A percentile compares a stretch with the other conserved stretches of the same genome.
These are phyloP conservation scores for Micrastur ruficollis DNA, from an alignment of 2,797 vertebrate species.

Conservation along the genomic window DNA sequence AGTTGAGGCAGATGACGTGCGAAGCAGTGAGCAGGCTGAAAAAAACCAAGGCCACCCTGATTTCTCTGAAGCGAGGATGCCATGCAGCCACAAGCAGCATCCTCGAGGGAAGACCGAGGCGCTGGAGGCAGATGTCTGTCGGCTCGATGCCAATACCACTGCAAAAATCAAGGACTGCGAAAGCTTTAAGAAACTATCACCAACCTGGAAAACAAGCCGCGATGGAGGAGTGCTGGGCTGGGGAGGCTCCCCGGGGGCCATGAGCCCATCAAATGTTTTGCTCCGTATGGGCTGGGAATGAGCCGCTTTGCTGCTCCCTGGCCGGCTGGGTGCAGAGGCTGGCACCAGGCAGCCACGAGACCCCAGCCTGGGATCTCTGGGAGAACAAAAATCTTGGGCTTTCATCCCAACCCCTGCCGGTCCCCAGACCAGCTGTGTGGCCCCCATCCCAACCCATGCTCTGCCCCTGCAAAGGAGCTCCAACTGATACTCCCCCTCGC, in stretches of 20 bases:
- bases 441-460: background rate
- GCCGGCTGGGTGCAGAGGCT: rapidly evolving
- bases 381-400: background rate
- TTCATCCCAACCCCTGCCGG: background rate
- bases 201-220: slow-evolving; percentile 28
- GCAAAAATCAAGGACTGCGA: background rate
- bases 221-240: background rate
- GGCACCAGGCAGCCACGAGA: rapidly evolving
- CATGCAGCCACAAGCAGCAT: background rate
- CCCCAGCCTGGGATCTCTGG: background rate
- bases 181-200: background rate
- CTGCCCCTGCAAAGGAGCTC: background rate
- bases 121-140: background rate
- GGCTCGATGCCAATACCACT: background rate
- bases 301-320: background rate
- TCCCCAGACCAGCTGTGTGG: rapidly evolving
- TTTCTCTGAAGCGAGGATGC: background rate
- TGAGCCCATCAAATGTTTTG: background rate
- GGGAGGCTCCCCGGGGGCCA: background rate
- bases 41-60: background rate
- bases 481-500: background rate
- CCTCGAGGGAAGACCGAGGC: background rate
- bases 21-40: background rate
- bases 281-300: background rate
- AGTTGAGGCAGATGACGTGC: rapidly evolving